A percentile compares a stretch with the other conserved stretches of the same genome.
phyloP scores from a whole-genome alignment of 2,113 vertebrate genomes.

The Gobio gobio region DNA sequence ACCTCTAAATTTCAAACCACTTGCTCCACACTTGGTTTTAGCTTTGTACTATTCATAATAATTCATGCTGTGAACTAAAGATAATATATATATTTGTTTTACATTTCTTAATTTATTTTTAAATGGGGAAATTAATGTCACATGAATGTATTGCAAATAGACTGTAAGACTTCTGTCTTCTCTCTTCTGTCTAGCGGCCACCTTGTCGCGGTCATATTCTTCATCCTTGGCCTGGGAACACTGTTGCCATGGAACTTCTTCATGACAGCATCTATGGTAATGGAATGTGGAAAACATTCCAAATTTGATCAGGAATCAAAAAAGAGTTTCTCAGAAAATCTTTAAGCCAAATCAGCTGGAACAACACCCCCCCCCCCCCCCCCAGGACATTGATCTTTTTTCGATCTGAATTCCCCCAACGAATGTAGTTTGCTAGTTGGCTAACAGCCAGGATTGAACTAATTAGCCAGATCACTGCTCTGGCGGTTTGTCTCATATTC shows the following conservation, averaged over 20 bases:
- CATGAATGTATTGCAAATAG: background rate
- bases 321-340: background rate
- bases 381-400: background rate
- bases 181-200: conserved; percentile 70
- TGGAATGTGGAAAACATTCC: background rate
- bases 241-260: conserved; percentile 93
- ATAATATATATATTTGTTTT: too few relatives aligned
- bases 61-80: too few relatives aligned
- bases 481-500: background rate
- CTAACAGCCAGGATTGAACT: background rate
- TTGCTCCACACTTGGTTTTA: too few relatives aligned
- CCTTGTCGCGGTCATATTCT: conserved; percentile 81
- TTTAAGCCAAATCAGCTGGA: background rate
- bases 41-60: too few relatives aligned
- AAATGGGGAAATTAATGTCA: background rate
- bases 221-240: conserved; percentile 87
- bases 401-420: background rate
- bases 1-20: too few relatives aligned
- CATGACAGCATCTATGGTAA: conserved; percentile 87
- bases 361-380: too few relatives aligned
- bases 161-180: background rate
- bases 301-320: background rate
- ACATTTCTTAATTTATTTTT: too few relatives aligned
- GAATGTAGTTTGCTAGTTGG: background rate
- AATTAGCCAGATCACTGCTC: background rate